Base-by-base conservation (phyloP, 2,797 vertebrate genomes). In the Scarus forsteni region DNA sequence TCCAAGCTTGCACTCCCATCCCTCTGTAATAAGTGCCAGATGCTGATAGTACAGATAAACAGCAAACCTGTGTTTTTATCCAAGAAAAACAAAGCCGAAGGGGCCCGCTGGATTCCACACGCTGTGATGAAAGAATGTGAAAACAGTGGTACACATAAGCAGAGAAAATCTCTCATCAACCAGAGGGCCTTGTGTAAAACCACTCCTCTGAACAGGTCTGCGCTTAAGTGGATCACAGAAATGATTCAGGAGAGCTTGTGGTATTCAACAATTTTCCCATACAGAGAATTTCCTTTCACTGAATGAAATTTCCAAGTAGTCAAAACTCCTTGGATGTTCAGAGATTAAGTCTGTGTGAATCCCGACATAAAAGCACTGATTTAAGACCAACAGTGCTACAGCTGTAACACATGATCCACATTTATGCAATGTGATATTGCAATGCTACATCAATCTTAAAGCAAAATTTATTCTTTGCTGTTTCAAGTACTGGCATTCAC, bases 1-100 rank as follows among this genome's bases (percentile, higher is more conserved):
- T 93, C 92, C 87, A 67, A 85, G 85, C 84, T 64, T 83, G 84
- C 54, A 0, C 90, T 88, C 80, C 87, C 88, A 87, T 90, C 89
- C 86, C 77, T 87, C 81, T 58, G 59, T 92, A 92, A 93, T 92
- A 88, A 87, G 80, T 81, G 85, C 90, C 93, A 94, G 93, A 94
- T 93, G 93, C 85, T 75, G 90, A 92, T 90, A 78, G 88, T 59
- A 69, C 83, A 80, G 90, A 93, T 92, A 92, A 93, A 93, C 87
- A 85, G 75, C 73, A 75, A 91, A 92, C 87, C 87, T 90, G 87
- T 88, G 89, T 92, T 85, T 89, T 87, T 79, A 86, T 89, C 88
- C 86, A 91, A 91, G 84, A 84, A 89, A 90, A 92, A 92, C 91
- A 93, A 92, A 92, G 83, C 78, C 65, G 70, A 39, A 74, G 86